A percentile compares a stretch with the other conserved stretches of the same genome.
Conservation (phyloP, 2,888 invertebrate species). For the Brachycybe producta region DNA sequence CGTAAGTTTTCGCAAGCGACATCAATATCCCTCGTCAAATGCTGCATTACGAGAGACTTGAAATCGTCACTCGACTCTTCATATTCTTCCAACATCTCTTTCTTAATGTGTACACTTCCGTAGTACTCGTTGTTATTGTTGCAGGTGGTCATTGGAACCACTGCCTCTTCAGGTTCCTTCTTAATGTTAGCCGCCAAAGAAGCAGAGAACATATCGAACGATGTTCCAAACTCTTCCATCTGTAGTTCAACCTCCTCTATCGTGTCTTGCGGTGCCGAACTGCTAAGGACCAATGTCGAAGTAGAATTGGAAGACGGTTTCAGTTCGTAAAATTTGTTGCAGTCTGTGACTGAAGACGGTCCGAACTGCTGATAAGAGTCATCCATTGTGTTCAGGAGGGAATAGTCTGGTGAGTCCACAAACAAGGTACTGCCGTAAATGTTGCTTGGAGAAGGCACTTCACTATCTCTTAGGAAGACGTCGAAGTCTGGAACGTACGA, state of each 20-base stretch:
- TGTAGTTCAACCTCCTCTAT: no score
- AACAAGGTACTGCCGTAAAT: constrained; percentile 5
- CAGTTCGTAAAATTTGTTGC: background rate
- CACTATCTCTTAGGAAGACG: constrained; percentile 42
- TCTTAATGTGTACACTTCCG: background rate
- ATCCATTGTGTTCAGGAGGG: background rate
- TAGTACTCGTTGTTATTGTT: no score
- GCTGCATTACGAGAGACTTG: constrained; percentile 64
- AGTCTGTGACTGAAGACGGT: background rate
- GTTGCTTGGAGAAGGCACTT: constrained; percentile 23
- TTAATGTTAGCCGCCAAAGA: no score
- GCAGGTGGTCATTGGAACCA: no score
- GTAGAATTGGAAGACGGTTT: constrained; percentile 1
- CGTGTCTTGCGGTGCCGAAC: no score
- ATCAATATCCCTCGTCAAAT: constrained; percentile 71
- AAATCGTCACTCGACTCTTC: constrained; percentile 24
- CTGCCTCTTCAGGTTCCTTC: no score
- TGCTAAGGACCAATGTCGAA: background rate
- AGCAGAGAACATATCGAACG: no score
- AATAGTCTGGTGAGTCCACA: background rate
- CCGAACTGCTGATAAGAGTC: background rate
- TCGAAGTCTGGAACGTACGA: constrained; percentile 5
- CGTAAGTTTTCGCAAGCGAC: constrained; percentile 69
- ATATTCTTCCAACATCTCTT: constrained; percentile 1
- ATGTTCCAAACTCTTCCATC: no score